Conservation (phyloP, 2,888 invertebrate species). For the Kryphioiulus occultus region DNA sequence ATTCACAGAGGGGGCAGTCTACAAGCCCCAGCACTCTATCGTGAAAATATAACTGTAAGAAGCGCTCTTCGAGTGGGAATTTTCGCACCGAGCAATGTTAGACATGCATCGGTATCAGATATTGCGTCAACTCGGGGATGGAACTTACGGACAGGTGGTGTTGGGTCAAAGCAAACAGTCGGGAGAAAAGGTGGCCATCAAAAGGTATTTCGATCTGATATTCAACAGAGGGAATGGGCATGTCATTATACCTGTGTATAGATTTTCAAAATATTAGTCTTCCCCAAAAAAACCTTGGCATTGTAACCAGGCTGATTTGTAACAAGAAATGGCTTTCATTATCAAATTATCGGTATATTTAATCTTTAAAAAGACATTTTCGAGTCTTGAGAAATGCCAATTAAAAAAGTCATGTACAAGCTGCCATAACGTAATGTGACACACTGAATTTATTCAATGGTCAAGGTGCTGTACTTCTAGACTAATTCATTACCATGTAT, state of each 20-base stretch:
- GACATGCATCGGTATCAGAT: conserved; percentile 56
- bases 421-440: too few relatives aligned
- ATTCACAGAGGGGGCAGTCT: conserved; percentile 4
- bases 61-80: not conserved
- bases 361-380: too few relatives aligned
- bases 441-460: too few relatives aligned
- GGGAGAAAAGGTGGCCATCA: conserved; percentile 65
- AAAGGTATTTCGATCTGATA: conserved; percentile 61
- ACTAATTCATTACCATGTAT: too few relatives aligned
- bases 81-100: conserved; percentile 37
- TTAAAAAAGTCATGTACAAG: too few relatives aligned
- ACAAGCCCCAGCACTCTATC: not conserved
- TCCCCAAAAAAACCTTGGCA: too few relatives aligned
- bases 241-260: not conserved
- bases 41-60: not conserved
- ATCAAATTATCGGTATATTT: too few relatives aligned
- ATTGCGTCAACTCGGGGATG: conserved; percentile 64
- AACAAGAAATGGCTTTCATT: not conserved
- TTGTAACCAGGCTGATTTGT: not conserved
- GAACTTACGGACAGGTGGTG: conserved; percentile 65
- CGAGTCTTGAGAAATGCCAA: too few relatives aligned
- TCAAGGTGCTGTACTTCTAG: too few relatives aligned
- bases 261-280: too few relatives aligned
- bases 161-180: conserved; percentile 62
- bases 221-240: not conserved